phyloP scores from a whole-genome alignment of 2,797 vertebrate genomes.

The Malacoraja senta region DNA sequence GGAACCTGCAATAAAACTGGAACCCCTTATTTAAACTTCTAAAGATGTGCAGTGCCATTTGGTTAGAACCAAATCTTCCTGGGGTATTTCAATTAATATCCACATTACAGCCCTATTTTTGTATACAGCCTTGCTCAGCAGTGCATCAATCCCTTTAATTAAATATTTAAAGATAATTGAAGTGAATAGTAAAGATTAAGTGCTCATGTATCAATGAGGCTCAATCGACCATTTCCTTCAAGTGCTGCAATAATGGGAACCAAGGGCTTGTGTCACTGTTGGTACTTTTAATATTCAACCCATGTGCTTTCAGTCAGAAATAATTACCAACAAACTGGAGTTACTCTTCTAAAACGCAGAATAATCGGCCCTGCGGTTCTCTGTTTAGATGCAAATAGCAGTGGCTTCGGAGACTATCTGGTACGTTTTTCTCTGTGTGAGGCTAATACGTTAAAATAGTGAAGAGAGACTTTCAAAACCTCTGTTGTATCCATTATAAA shows the following conservation, averaged over 20 bases:
- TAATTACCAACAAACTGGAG: not conserved
- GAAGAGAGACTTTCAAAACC: not conserved
- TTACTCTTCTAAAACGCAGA: not conserved
- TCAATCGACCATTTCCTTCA: conserved; percentile 25
- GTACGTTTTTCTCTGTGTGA: too few species aligned
- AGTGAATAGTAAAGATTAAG: conserved; percentile 1
- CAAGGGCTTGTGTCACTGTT: not conserved
- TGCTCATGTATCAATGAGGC: not conserved
- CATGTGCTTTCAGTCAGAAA: not conserved
- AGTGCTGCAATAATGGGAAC: not conserved
- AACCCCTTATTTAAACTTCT: not conserved
- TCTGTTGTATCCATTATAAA: not conserved
- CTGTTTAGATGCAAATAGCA: not conserved
- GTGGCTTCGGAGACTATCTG: not conserved
- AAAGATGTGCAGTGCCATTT: not conserved
- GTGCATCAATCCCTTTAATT: not conserved
- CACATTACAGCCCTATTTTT: conserved; percentile 11
- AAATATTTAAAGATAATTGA: conserved; percentile 37
- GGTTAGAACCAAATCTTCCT: not conserved
- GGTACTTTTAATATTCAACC: not conserved
- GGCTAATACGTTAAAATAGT: too few species aligned
- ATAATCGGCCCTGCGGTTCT: not conserved
- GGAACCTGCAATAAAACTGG: not conserved
- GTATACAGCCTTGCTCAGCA: not conserved
- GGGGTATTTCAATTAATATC: not conserved